These are phyloP conservation scores for Rhegmatorhina hoffmannsi DNA, from an alignment of 2,113 vertebrate genomes.

Conservation along the genomic window DNA sequence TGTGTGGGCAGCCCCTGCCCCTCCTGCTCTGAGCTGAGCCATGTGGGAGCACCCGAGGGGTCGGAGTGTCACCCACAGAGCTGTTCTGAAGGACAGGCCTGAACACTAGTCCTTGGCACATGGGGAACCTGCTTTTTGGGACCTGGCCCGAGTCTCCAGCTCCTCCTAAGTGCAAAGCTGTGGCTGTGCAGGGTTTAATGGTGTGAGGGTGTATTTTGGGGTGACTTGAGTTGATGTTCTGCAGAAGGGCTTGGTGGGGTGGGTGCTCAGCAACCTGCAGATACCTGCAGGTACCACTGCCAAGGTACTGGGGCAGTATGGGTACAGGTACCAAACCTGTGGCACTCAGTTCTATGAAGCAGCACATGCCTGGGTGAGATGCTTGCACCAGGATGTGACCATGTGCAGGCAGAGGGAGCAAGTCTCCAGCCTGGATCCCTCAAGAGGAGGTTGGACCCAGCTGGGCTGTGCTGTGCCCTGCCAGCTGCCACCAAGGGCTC, in stretches of 20 bases:
- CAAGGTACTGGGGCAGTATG: not conserved
- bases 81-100: not conserved
- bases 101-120: rapidly evolving
- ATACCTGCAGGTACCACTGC: not conserved
- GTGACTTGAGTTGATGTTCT: rapidly evolving
- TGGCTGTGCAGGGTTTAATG: rapidly evolving
- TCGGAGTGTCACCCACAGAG: not conserved
- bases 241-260: rapidly evolving
- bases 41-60: not conserved
- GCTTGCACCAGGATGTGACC: not conserved
- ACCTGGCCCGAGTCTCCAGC: not conserved
- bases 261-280: not conserved
- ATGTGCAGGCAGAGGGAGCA: not conserved
- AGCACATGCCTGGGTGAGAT: not conserved
- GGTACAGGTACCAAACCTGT: rapidly evolving
- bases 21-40: not conserved
- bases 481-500: not conserved
- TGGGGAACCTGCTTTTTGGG: rapidly evolving
- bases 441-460: too few species aligned
- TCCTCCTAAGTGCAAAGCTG: not conserved
- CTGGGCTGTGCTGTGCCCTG: rapidly evolving
- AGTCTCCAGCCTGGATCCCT: not conserved
- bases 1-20: not conserved
- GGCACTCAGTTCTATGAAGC: rapidly evolving
- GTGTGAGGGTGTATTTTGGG: rapidly evolving